Evolutionary conservation across 2,888 invertebrate genomes (phyloP).

Genomic region (Chymomyza caudatula): DNA sequence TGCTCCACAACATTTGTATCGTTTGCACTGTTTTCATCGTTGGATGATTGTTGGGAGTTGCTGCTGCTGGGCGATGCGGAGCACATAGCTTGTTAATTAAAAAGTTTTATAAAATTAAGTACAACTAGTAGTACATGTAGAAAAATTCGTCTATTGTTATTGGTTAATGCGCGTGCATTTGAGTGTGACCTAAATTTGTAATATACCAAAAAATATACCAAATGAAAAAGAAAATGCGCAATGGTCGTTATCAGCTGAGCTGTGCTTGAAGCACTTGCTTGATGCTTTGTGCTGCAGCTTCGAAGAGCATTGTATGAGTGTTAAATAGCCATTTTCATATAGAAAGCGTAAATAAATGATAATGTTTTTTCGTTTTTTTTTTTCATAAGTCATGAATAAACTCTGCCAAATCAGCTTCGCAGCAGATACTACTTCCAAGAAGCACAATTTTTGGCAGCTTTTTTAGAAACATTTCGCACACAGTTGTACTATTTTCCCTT

Average conservation of each 20-base stretch:
- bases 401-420: neutral
- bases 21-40: constrained; percentile 37
- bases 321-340: too few species aligned
- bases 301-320: too few species aligned
- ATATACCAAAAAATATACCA: neutral
- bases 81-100: constrained; percentile 37
- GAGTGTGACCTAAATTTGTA: constrained; percentile 1
- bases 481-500: too few species aligned
- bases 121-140: neutral
- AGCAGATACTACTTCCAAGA: neutral
- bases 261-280: neutral
- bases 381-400: neutral
- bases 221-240: neutral
- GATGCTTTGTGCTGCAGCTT: too few species aligned
- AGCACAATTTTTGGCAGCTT: neutral
- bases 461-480: too few species aligned
- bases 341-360: too few species aligned
- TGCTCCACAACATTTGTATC: constrained; percentile 10
- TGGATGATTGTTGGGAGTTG: constrained; percentile 39
- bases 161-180: constrained; percentile 19
- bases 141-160: neutral
- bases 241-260: neutral
- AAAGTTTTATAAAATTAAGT: neutral
- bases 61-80: constrained; percentile 61
- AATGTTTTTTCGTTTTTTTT: too few species aligned